Conservation (phyloP, 2,113 vertebrate species). For the Romanogobio albipinnatus region DNA sequence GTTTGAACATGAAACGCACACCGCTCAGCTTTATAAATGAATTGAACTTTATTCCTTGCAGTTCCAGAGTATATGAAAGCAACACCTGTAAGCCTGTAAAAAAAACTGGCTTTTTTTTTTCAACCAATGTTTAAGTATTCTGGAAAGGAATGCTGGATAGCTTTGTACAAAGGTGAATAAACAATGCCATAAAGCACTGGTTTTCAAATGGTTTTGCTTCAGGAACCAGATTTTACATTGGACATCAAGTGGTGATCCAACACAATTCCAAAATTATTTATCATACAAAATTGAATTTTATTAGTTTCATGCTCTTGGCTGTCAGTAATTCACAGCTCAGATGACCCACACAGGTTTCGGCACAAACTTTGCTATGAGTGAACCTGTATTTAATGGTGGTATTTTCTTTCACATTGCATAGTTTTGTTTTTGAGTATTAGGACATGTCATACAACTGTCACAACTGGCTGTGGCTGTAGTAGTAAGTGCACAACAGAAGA, state of each 20-base stretch:
- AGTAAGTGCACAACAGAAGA: too few relatives aligned
- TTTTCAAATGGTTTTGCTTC: conserved; percentile 17
- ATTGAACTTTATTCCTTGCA: conserved; percentile 50
- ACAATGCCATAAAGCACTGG: not conserved
- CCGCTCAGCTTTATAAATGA: conserved; percentile 41
- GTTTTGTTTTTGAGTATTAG: not conserved
- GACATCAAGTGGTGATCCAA: not conserved
- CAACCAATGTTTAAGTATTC: not conserved
- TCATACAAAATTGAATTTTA: not conserved
- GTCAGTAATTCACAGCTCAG: not conserved
- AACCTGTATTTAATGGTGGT: not conserved
- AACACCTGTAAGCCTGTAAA: conserved; percentile 41
- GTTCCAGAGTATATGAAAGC: conserved; percentile 39
- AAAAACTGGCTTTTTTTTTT: conserved; percentile 38
- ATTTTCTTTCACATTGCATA: not conserved
- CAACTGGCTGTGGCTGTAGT: too few relatives aligned
- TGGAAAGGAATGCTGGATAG: conserved; percentile 28
- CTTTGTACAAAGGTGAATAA: not conserved
- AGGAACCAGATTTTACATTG: conserved; percentile 16
- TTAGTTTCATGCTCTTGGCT: not conserved
- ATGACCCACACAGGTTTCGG: not conserved
- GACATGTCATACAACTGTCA: not conserved
- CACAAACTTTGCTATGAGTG: not conserved
- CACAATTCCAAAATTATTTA: not conserved
- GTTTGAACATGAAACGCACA: conserved; percentile 46